Conservation (phyloP, 2,797 vertebrate species). For the Gorsachius magnificus region DNA sequence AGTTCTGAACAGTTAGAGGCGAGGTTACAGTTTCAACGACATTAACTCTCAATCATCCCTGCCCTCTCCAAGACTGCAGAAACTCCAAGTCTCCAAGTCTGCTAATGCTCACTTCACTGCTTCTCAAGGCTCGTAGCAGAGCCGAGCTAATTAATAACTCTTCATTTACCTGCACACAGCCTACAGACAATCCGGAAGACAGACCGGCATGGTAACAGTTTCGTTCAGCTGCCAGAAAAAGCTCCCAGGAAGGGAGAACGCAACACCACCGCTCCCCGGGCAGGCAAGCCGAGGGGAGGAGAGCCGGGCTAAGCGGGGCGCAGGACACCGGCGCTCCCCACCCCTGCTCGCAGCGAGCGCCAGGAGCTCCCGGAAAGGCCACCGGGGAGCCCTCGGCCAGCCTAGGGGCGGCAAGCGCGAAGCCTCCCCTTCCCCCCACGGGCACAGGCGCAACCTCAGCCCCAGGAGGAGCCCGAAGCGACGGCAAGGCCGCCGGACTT, state of each 20-base stretch:
- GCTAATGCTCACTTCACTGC: neutral
- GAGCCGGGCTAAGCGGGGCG: neutral
- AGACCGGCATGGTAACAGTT: neutral
- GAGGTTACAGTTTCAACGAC: neutral
- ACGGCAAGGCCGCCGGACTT: neutral
- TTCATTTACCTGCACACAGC: neutral
- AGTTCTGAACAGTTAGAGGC: neutral
- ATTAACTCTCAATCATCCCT: neutral
- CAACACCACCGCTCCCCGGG: neutral
- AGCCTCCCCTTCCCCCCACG: neutral
- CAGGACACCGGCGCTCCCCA: neutral
- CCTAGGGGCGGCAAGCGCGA: neutral
- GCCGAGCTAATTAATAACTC: neutral
- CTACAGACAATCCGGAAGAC: neutral
- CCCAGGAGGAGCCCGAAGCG: neutral
- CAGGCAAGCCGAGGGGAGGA: neutral
- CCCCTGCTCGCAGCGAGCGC: neutral
- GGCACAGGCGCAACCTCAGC: neutral
- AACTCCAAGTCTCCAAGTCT: neutral
- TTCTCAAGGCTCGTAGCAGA: neutral
- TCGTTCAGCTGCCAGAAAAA: neutral
- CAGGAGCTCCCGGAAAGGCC: neutral
- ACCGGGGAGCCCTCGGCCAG: neutral
- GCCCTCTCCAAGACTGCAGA: neutral
- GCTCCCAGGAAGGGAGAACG: neutral